Conservation (phyloP, 2,888 invertebrate species). For the Odontomyia ornata region DNA sequence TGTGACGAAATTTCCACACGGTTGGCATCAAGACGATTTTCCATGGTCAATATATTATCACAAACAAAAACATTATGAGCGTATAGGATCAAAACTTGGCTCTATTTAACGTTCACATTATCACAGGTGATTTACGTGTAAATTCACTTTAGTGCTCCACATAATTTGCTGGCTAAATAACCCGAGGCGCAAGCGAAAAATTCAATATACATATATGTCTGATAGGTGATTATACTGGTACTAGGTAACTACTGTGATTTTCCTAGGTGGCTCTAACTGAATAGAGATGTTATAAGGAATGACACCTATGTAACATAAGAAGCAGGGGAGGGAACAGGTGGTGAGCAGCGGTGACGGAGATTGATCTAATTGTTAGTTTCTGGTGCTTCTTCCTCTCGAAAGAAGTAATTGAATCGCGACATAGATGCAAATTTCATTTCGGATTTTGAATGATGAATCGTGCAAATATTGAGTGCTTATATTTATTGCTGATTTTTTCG, state of each 20-base stretch:
- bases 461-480: constrained; percentile 29
- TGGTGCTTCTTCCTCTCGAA: background rate
- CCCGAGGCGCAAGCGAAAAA: too few species aligned
- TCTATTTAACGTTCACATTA: background rate
- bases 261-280: too few species aligned
- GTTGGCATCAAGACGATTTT: constrained; percentile 7
- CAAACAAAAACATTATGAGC: background rate
- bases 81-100: background rate
- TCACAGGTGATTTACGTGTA: background rate
- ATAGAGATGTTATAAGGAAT: background rate
- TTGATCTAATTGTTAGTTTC: constrained; percentile 2
- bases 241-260: too few species aligned
- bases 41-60: background rate
- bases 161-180: background rate
- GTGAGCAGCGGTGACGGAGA: background rate
- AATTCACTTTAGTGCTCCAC: background rate
- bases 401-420: background rate
- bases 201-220: too few species aligned
- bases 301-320: background rate
- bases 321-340: background rate
- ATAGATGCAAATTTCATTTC: background rate
- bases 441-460: background rate
- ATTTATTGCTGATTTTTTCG: constrained; percentile 37
- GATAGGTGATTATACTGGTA: too few species aligned
- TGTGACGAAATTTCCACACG: background rate